Evolutionary conservation across 2,113 vertebrate species (phyloP).

Genomic region (Cranoglanis bouderius): DNA sequence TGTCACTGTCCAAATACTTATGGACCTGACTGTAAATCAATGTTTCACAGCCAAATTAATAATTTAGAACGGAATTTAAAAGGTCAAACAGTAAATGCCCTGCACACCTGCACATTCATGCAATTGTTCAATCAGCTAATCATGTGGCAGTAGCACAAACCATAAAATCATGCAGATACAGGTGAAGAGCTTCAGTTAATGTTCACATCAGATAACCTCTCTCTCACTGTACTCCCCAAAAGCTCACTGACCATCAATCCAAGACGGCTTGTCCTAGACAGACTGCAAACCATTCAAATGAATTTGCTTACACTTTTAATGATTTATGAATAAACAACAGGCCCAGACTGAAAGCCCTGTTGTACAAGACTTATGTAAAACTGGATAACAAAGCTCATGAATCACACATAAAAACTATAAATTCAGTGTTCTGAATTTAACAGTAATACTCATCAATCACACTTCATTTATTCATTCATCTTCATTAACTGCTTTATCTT

Average conservation of each 20-base stretch:
- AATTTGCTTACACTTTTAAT: background rate
- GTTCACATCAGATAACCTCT: too few relatives aligned
- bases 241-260: background rate
- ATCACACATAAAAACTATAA: background rate
- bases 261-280: background rate
- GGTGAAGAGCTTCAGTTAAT: background rate
- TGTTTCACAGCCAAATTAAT: background rate
- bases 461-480: background rate
- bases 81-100: background rate
- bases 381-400: background rate
- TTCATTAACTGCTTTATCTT: background rate
- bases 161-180: background rate
- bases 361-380: background rate
- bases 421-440: background rate
- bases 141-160: background rate
- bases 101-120: background rate
- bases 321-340: background rate
- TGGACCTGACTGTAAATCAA: too few relatives aligned
- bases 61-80: background rate
- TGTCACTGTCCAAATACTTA: too few relatives aligned
- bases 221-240: background rate
- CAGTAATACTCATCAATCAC: background rate
- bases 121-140: background rate
- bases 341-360: background rate
- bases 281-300: background rate